A percentile compares a stretch with the other conserved stretches of the same genome.
Conservation (phyloP, 2,113 vertebrate genomes). For the Ceratotherium simum region DNA sequence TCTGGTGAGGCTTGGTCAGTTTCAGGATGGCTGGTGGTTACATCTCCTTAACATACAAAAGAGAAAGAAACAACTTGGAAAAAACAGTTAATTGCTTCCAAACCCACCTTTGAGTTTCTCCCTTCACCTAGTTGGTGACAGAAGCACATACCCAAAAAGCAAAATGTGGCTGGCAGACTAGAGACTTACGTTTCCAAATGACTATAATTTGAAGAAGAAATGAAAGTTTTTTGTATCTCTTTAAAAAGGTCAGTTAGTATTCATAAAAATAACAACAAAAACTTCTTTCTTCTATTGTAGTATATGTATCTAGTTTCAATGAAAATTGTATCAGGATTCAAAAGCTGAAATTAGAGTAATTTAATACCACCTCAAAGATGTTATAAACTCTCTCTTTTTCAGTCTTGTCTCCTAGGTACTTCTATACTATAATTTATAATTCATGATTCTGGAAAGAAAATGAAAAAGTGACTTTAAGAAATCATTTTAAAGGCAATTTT, state of each 20-base stretch:
- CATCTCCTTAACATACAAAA: no score
- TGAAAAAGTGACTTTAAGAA: conserved; percentile 58
- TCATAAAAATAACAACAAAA: conserved; percentile 50
- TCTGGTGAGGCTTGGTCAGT: no score
- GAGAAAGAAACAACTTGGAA: no score
- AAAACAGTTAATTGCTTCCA: no score
- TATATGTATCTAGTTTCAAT: conserved; percentile 19
- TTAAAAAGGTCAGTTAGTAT: conserved; percentile 35
- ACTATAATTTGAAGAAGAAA: conserved; percentile 27
- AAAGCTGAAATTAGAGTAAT: conserved; percentile 62
- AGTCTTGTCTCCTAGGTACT: conserved; percentile 43
- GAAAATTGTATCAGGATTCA: neutral
- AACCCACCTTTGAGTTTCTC: no score
- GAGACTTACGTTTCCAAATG: conserved; percentile 47
- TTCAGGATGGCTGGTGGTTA: no score
- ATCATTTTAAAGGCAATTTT: conserved; percentile 64
- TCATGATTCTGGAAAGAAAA: conserved; percentile 53
- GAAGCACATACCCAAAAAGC: neutral
- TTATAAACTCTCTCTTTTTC: conserved; percentile 48
- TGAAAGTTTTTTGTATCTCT: conserved; percentile 48
- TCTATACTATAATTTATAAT: conserved; percentile 70
- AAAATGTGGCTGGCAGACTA: neutral
- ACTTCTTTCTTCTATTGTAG: neutral
- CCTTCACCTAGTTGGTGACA: no score
- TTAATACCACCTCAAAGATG: conserved; percentile 49